Evolutionary conservation across 2,797 vertebrate genomes (phyloP).

Genomic region (Scolopax bukidnonensis): DNA sequence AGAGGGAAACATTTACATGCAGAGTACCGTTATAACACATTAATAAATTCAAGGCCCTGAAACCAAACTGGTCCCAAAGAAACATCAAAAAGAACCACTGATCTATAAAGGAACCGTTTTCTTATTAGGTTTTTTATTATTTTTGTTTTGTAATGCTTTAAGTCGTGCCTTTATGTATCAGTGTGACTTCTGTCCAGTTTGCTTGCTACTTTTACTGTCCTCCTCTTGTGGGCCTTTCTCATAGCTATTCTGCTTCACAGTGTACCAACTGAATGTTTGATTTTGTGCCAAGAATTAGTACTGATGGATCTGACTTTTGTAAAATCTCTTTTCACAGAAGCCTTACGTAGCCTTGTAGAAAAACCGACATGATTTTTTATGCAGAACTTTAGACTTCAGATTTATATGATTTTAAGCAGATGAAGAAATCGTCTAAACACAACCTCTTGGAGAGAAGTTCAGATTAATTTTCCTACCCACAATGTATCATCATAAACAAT

Average conservation of each 20-base stretch:
- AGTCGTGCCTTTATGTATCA: not conserved
- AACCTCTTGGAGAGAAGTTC: not conserved
- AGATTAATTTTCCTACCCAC: not conserved
- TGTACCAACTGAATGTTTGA: not conserved
- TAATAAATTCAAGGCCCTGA: not conserved
- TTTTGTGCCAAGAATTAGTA: not conserved
- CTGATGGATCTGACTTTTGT: not conserved
- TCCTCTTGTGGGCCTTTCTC: not conserved
- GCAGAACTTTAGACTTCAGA: not conserved
- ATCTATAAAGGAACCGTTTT: not conserved
- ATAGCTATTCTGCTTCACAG: not conserved
- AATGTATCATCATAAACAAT: not conserved
- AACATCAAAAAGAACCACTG: not conserved
- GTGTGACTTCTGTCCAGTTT: not conserved
- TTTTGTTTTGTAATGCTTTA: not conserved
- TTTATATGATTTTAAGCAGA: not conserved
- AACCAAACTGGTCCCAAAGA: not conserved
- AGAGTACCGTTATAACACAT: not conserved
- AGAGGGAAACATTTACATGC: not conserved
- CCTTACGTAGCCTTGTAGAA: not conserved
- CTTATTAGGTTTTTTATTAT: not conserved
- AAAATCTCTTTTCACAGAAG: not conserved
- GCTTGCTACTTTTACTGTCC: not conserved
- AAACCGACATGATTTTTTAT: not conserved
- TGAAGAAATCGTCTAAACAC: not conserved